Conservation (phyloP, 1,140 invertebrate species). For the Ceratoteleas bidentatus region DNA sequence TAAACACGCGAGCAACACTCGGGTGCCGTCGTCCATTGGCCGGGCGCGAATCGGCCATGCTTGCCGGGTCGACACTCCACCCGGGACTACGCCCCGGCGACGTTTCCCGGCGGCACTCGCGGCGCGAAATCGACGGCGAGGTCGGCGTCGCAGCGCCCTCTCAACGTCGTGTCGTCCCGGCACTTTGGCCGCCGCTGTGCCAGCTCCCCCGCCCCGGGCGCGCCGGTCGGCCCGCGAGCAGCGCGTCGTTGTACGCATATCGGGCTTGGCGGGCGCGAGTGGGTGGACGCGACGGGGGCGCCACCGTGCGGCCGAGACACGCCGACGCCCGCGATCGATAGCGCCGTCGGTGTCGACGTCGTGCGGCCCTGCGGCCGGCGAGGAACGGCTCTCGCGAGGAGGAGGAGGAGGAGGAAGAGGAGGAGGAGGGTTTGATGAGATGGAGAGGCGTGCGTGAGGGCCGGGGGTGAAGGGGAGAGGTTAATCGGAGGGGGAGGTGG, state of each 20-base stretch:
- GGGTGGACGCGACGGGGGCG: conserved; percentile 70
- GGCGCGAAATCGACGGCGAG: conserved; percentile 72
- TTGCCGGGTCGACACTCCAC: conserved; percentile 35
- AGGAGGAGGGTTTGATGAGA: too few relatives aligned
- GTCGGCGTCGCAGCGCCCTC: conserved; percentile 72
- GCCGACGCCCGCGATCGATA: conserved; percentile 77
- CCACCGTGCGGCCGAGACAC: conserved; percentile 70
- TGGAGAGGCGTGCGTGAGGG: conserved; percentile 56
- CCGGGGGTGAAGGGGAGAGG: conserved; percentile 34
- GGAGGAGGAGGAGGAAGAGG: too few relatives aligned
- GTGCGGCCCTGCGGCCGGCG: conserved; percentile 2
- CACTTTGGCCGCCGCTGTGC: conserved; percentile 20
- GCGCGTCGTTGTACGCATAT: conserved; percentile 57
- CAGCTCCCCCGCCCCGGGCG: conserved; percentile 32
- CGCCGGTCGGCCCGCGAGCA: neutral
- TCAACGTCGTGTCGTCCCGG: conserved; percentile 44
- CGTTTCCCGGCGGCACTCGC: neutral
- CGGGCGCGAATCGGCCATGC: conserved; percentile 63
- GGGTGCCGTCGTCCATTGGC: neutral
- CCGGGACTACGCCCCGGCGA: conserved; percentile 9
- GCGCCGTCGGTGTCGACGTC: conserved; percentile 47
- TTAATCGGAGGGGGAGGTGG: conserved; percentile 21
- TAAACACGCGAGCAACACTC: neutral
- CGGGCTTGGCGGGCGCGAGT: conserved; percentile 39
- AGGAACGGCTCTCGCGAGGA: too few relatives aligned